These are phyloP conservation scores for Lepilemur ruficaudatus DNA, from an alignment of 2,797 vertebrate genomes.

Conservation along the genomic window DNA sequence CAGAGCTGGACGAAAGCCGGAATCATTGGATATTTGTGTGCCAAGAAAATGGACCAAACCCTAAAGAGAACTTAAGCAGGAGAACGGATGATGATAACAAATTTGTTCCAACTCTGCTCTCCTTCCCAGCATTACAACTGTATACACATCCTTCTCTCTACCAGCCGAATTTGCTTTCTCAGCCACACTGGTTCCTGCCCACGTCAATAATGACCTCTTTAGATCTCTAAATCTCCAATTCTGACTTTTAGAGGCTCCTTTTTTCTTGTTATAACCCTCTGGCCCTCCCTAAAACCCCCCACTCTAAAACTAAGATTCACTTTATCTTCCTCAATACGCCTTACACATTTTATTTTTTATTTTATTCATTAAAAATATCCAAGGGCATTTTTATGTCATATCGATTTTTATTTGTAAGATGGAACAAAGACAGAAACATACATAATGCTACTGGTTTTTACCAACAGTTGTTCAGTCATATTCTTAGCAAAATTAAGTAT, in stretches of 20 bases:
- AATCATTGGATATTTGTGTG: background rate
- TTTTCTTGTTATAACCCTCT: background rate
- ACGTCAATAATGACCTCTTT: background rate
- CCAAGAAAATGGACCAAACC: background rate
- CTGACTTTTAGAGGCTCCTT: background rate
- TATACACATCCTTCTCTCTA: background rate
- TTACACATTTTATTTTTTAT: background rate
- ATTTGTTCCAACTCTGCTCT: background rate
- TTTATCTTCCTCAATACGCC: background rate
- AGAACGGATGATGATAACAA: background rate
- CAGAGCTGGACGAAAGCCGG: background rate
- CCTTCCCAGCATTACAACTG: background rate
- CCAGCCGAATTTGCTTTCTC: background rate
- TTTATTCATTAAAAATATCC: background rate
- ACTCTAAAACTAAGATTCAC: background rate
- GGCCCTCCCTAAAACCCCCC: background rate
- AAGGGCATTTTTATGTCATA: background rate
- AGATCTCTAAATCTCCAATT: background rate
- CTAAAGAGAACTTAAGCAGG: background rate
- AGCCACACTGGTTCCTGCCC: background rate
- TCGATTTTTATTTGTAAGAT: background rate
- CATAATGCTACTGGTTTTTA: background rate
- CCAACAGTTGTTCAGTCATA: background rate
- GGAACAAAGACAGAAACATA: background rate
- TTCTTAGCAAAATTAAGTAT: conserved; percentile 8